phyloP scores from a whole-genome alignment of 2,797 vertebrate genomes.

The Sebastes cheni region DNA sequence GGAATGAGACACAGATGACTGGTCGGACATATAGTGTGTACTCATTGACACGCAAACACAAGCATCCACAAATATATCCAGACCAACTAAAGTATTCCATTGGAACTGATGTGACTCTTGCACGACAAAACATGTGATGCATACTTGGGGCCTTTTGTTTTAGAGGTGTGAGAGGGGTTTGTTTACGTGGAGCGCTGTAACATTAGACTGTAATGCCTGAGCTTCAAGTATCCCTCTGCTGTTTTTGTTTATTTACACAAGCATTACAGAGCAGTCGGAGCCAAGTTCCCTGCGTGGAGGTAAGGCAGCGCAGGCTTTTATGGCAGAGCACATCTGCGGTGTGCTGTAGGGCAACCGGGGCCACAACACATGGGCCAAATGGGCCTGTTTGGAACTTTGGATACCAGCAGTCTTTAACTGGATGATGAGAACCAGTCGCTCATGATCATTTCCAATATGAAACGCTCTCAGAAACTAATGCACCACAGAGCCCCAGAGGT shows the following conservation, averaged over 20 bases:
- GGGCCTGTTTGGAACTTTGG: constrained; percentile 70
- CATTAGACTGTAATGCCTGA: constrained; percentile 67
- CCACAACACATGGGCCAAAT: constrained; percentile 73
- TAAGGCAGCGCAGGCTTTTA: constrained; percentile 70
- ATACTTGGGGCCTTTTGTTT: constrained; percentile 48
- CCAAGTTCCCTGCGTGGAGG: constrained; percentile 75
- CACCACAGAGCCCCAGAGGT: constrained; percentile 59
- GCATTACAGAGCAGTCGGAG: constrained; percentile 65
- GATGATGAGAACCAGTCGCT: constrained; percentile 80
- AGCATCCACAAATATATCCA: neutral
- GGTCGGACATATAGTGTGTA: neutral
- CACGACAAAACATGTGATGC: constrained; percentile 18
- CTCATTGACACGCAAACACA: neutral
- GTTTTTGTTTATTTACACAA: constrained; percentile 78
- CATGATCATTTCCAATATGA: constrained; percentile 67
- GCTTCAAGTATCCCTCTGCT: constrained; percentile 74
- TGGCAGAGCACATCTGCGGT: constrained; percentile 75
- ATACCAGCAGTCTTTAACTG: constrained; percentile 66
- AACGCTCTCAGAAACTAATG: constrained; percentile 63
- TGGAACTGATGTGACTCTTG: constrained; percentile 14
- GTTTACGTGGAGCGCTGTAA: constrained; percentile 74
- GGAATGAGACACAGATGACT: constrained; percentile 44
- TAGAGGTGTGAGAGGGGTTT: constrained; percentile 64
- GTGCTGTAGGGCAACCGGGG: constrained; percentile 73
- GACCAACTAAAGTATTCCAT: neutral